phyloP scores from a whole-genome alignment of 1,140 invertebrate genomes.

The Antheraea mylitta region DNA sequence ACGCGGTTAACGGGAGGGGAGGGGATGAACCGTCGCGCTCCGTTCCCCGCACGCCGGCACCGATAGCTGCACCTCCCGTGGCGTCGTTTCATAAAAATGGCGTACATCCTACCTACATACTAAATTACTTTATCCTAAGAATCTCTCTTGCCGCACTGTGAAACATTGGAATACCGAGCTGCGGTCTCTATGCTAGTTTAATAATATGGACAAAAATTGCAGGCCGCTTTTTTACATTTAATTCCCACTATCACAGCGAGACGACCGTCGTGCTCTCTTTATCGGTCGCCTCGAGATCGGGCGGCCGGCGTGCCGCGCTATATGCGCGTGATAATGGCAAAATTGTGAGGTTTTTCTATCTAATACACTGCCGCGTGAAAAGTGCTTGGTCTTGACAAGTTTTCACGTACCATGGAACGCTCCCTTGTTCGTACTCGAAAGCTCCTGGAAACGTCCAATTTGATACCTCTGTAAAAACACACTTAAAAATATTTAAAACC shows the following conservation, averaged over 20 bases:
- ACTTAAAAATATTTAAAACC: constrained; percentile 25
- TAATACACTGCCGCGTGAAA: constrained; percentile 28
- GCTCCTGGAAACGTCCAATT: neutral
- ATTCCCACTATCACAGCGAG: constrained; percentile 53
- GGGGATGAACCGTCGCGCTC: constrained; percentile 30
- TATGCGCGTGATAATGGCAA: constrained; percentile 62
- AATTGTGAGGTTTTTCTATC: constrained; percentile 76
- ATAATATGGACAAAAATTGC: constrained; percentile 72
- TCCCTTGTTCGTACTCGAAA: constrained; percentile 31
- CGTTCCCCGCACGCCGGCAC: constrained; percentile 26
- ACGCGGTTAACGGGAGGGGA: constrained; percentile 45
- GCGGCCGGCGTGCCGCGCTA: constrained; percentile 47
- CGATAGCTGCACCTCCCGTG: constrained; percentile 33
- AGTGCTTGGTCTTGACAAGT: constrained; percentile 15
- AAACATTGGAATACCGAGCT: constrained; percentile 67
- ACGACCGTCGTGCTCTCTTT: constrained; percentile 67
- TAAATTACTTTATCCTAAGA: constrained; percentile 72
- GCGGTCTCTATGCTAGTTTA: constrained; percentile 64
- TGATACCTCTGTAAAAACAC: constrained; percentile 7
- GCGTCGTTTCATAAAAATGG: constrained; percentile 63
- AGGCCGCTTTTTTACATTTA: constrained; percentile 52
- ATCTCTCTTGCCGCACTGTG: constrained; percentile 68
- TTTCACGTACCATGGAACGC: constrained; percentile 13
- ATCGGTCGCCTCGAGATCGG: constrained; percentile 55
- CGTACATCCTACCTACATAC: constrained; percentile 61